Base-by-base conservation (phyloP, 2,888 invertebrate genomes). In the Cheilosia pagana region DNA sequence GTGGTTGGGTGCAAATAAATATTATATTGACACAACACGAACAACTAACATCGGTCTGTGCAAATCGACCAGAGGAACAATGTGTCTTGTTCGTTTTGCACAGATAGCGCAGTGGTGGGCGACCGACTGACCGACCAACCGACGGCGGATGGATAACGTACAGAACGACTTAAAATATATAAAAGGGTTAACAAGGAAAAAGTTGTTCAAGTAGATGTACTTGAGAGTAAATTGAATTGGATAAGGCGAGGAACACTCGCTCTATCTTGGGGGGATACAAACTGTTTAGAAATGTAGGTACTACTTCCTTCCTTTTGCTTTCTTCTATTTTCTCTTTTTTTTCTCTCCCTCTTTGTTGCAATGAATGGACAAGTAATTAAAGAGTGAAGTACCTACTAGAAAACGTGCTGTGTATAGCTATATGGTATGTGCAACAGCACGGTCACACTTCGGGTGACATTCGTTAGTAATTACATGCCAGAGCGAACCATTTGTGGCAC, bases 291-390 rank as follows among this genome's bases (percentile, higher is more conserved):
- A 48, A 21, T 21, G 48, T 21, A 35, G 35, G 35, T 35, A 35
- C 21, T 10, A 3, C 12, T 21, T 48, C 48, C 48, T 48, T 48
- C 10, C 3, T 48, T 21, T 48, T 21, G 5, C 48, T 21, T 21
- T 52, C 6, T 23, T n/a, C n/a, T n/a, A n/a, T n/a, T 23, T 23
- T 14, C 10, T 41, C 23, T 8, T 4, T 14, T 59, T 35, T 57
- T 59, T 41, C 41, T 21, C 14, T 25, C 16, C 25, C 21, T 57
- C 35, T 39, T 5, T 21, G n/a, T 59, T 59, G 23, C 23, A n/a
- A 41, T 59, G 41, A 59, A 59, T 59, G 59, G 59, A 41, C 59
- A 59, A n/a, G 59, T 59, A 59, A 59, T 59, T 59, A 59, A 59
- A 59, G 14, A 41, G 59, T n/a, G 23, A 23, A 59, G 59, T 41